Evolutionary conservation across 2,113 vertebrate species (phyloP).

Genomic region (Peromyscus maniculatus): DNA sequence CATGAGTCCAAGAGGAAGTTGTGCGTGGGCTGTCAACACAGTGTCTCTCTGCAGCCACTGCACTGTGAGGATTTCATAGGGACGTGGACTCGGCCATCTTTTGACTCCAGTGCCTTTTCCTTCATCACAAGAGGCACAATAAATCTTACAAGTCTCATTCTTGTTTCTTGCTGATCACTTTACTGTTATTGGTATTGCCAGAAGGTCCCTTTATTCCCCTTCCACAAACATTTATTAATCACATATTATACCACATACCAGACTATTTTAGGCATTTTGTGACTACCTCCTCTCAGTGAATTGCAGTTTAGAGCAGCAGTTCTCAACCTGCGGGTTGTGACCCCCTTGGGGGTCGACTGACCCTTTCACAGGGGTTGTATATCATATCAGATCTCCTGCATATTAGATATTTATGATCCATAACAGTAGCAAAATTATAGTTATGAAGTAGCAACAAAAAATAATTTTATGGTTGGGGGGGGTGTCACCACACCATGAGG

Average conservation of each 20-base stretch:
- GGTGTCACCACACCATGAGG: not conserved
- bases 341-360: not conserved
- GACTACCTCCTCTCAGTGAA: not conserved
- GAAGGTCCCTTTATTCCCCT: not conserved
- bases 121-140: slow-evolving; percentile 22
- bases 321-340: not conserved
- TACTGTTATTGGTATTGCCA: not conserved
- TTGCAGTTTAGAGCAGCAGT: not conserved
- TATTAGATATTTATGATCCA: not conserved
- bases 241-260: not conserved
- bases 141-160: slow-evolving; percentile 33
- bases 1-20: not conserved
- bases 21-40: not conserved
- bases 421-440: not conserved
- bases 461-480: not conserved
- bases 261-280: not conserved
- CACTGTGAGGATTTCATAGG: not conserved
- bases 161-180: not conserved
- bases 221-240: not conserved
- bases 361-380: not conserved
- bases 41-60: not conserved
- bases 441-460: not conserved
- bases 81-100: not conserved
- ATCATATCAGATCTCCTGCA: not conserved
- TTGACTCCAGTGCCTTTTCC: slow-evolving; percentile 1